Conservation (phyloP, 1,140 invertebrate species). For the Drosophila trapezifrons region DNA sequence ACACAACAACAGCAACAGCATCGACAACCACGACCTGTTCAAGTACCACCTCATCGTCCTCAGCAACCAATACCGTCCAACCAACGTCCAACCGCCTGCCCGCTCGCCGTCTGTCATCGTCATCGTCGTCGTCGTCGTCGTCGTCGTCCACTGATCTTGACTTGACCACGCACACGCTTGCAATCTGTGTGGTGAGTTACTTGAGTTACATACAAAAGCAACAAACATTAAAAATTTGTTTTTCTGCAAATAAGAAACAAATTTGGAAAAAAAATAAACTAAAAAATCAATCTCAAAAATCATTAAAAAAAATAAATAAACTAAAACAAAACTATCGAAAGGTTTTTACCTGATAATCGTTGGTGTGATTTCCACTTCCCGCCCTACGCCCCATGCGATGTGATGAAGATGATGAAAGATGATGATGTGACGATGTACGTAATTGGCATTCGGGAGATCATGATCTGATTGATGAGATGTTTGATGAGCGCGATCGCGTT, state of each 20-base stretch:
- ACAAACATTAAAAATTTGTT: constrained; percentile 72
- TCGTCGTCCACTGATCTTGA: constrained; percentile 64
- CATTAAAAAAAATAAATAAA: constrained; percentile 17
- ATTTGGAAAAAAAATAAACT: constrained; percentile 64
- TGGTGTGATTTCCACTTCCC: constrained; percentile 81
- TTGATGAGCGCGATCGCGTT: constrained; percentile 33
- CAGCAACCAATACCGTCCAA: constrained; percentile 36
- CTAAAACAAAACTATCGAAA: constrained; percentile 52
- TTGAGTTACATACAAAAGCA: constrained; percentile 51
- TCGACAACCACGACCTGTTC: constrained; percentile 46
- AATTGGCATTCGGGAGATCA: constrained; percentile 46
- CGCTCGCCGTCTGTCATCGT: constrained; percentile 53
- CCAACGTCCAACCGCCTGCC: background rate
- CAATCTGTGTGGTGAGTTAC: constrained; percentile 77
- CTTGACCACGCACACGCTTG: constrained; percentile 74
- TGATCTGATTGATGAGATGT: constrained; percentile 36
- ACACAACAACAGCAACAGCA: constrained; percentile 54
- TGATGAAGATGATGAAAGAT: constrained; percentile 42
- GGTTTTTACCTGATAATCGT: constrained; percentile 77
- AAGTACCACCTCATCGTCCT: constrained; percentile 32
- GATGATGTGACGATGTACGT: constrained; percentile 52
- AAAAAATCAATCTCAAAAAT: constrained; percentile 18
- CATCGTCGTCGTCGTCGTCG: constrained; percentile 42
- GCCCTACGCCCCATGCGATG: constrained; percentile 63
- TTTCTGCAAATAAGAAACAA: constrained; percentile 76